These are phyloP conservation scores for Spilosoma lubricipeda DNA, from an alignment of 2,888 invertebrate genomes.

Conservation along the genomic window DNA sequence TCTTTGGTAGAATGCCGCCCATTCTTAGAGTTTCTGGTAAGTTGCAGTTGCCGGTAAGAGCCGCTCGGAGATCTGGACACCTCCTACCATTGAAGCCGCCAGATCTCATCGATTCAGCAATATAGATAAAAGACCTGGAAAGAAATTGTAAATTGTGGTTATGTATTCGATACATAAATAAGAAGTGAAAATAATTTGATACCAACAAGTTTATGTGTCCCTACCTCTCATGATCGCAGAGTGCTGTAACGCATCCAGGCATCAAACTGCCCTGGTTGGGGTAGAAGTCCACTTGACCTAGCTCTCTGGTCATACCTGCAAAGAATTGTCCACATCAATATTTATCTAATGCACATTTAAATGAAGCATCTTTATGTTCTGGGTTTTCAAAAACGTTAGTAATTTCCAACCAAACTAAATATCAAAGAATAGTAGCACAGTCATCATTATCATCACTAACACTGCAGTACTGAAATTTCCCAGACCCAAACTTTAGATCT, in stretches of 20 bases:
- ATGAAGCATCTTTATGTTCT: neutral
- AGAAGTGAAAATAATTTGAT: too few relatives aligned
- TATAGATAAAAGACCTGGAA: conserved; percentile 59
- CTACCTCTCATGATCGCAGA: conserved; percentile 63
- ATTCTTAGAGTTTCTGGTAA: conserved; percentile 46
- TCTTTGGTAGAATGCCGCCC: conserved; percentile 62
- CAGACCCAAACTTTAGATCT: too few relatives aligned
- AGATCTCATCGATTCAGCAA: conserved; percentile 55
- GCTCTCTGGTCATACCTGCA: conserved; percentile 20
- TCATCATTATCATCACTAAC: too few relatives aligned
- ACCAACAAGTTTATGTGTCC: neutral
- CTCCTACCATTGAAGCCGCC: conserved; percentile 58
- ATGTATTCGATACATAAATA: neutral
- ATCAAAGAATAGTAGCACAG: too few relatives aligned
- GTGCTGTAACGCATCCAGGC: conserved; percentile 57
- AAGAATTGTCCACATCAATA: neutral
- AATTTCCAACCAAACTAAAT: neutral
- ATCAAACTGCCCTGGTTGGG: conserved; percentile 59
- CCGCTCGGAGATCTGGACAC: conserved; percentile 49
- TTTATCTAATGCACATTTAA: neutral
- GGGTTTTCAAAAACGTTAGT: neutral
- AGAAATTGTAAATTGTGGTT: neutral
- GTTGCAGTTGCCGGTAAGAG: conserved; percentile 49
- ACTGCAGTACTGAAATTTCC: too few relatives aligned
- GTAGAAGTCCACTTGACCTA: conserved; percentile 62